Percentiles rank a stretch among this genome's conserved stretches.
phyloP scores from a whole-genome alignment of 2,113 vertebrate species.

The Polypterus bichir region DNA sequence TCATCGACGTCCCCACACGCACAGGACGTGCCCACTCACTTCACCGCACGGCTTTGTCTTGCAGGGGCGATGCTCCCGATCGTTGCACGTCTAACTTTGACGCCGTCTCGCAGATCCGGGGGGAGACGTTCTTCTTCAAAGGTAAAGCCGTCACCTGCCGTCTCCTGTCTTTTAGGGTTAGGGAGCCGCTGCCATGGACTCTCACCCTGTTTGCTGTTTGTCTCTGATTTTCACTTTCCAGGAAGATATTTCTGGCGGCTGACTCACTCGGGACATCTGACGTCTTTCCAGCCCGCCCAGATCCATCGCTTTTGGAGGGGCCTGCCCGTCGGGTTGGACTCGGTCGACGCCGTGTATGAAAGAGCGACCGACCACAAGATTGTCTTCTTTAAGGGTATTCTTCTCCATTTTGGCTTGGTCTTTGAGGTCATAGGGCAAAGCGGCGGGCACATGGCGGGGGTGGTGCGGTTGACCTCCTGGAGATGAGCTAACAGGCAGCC shows the following conservation, averaged over 20 bases:
- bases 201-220: no score
- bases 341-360: slow-evolving; percentile 21
- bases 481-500: no score
- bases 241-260: slow-evolving; percentile 21
- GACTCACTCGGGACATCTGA: slow-evolving; percentile 12
- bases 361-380: slow-evolving; percentile 20
- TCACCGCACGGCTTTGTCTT: no score
- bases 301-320: slow-evolving; percentile 21
- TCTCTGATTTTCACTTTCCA: not conserved
- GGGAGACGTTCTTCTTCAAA: slow-evolving; percentile 60
- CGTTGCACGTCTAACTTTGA: slow-evolving; percentile 52
- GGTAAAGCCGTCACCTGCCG: slow-evolving; percentile 24
- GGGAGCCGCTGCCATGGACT: no score
- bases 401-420: not conserved
- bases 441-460: not conserved
- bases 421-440: no score
- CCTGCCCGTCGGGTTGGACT: slow-evolving; percentile 12
- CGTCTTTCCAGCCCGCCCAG: slow-evolving; percentile 15
- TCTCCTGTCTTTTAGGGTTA: not conserved
- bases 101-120: slow-evolving; percentile 47
- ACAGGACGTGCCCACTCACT: no score
- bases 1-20: no score
- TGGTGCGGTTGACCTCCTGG: no score
- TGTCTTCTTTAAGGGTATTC: slow-evolving; percentile 21
- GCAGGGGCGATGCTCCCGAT: slow-evolving; percentile 24